Percentiles rank a stretch among this genome's conserved stretches.
phyloP scores from a whole-genome alignment of 2,888 invertebrate species.

The Aphidoletes aphidimyza region DNA sequence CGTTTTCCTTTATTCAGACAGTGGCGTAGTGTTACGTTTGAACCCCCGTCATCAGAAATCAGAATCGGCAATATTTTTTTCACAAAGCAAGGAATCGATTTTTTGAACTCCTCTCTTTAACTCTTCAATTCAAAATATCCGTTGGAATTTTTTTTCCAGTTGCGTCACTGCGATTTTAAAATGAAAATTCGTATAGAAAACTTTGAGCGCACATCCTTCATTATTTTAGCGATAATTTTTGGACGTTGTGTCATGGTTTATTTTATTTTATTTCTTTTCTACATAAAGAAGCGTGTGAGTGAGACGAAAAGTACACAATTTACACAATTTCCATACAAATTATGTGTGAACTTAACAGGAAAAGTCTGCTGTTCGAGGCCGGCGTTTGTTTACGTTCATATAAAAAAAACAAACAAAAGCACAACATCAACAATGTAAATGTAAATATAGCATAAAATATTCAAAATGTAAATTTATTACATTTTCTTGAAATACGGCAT shows the following conservation, averaged over 20 bases:
- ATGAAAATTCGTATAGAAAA: not conserved
- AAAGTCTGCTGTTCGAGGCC: not conserved
- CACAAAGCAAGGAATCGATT: no score
- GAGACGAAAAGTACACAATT: constrained; percentile 37
- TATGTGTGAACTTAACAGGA: constrained; percentile 42
- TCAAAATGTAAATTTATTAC: constrained; percentile 49
- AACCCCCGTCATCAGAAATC: no score
- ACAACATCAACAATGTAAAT: constrained; percentile 11
- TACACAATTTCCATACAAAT: constrained; percentile 47
- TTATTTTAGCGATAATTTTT: constrained; percentile 33
- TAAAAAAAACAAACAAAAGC: not conserved
- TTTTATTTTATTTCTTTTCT: no score
- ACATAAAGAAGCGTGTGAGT: not conserved
- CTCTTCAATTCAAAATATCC: no score
- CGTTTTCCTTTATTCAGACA: no score
- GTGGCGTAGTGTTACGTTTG: no score
- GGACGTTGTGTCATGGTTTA: not conserved
- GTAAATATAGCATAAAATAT: constrained; percentile 10
- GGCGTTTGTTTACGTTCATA: not conserved
- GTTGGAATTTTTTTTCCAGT: not conserved
- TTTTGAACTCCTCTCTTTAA: no score
- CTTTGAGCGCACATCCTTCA: constrained; percentile 22
- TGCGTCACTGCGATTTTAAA: not conserved
- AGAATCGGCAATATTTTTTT: no score
- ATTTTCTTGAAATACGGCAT: constrained; percentile 44